Evolutionary conservation across 1,140 invertebrate genomes (phyloP).

Genomic region (Drosophila takahashii): DNA sequence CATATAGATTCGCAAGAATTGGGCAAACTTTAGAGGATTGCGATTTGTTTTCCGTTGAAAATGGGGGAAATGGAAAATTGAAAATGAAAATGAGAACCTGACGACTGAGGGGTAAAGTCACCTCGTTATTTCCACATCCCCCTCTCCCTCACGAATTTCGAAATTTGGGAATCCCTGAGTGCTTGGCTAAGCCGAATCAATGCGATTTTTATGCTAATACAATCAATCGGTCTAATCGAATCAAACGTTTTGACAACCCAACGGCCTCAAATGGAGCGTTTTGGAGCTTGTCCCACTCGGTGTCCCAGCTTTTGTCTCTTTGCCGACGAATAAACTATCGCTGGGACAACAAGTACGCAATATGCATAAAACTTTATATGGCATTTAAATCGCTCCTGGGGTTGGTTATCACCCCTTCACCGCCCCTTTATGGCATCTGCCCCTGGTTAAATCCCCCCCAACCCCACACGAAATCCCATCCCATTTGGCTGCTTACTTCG

Average conservation of each 20-base stretch:
- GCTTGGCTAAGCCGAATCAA: conserved; percentile 74
- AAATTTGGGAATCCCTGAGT: conserved; percentile 25
- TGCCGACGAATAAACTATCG: conserved; percentile 52
- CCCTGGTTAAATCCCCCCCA: conserved; percentile 1
- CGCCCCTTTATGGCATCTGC: conserved; percentile 11
- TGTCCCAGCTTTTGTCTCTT: conserved; percentile 10
- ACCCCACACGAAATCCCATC: conserved; percentile 4
- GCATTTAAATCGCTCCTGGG: conserved; percentile 68
- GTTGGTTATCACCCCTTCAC: conserved; percentile 30
- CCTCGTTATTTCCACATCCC: conserved; percentile 13
- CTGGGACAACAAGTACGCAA: conserved; percentile 66
- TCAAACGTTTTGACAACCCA: conserved; percentile 77
- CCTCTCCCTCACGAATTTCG: neutral
- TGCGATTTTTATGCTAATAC: conserved; percentile 77
- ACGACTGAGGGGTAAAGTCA: conserved; percentile 17
- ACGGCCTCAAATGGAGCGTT: conserved; percentile 67
- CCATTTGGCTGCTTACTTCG: conserved; percentile 66
- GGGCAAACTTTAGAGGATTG: conserved; percentile 42
- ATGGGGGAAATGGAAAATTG: conserved; percentile 4
- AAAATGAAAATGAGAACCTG: conserved; percentile 37
- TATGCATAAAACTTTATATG: conserved; percentile 82
- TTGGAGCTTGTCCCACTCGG: conserved; percentile 41
- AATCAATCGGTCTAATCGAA: conserved; percentile 81
- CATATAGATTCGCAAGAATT: conserved; percentile 42
- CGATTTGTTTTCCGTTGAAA: conserved; percentile 41